A percentile compares a stretch with the other conserved stretches of the same genome.
Conservation (phyloP, 2,113 vertebrate species). For the Micronycteris hirsuta region DNA sequence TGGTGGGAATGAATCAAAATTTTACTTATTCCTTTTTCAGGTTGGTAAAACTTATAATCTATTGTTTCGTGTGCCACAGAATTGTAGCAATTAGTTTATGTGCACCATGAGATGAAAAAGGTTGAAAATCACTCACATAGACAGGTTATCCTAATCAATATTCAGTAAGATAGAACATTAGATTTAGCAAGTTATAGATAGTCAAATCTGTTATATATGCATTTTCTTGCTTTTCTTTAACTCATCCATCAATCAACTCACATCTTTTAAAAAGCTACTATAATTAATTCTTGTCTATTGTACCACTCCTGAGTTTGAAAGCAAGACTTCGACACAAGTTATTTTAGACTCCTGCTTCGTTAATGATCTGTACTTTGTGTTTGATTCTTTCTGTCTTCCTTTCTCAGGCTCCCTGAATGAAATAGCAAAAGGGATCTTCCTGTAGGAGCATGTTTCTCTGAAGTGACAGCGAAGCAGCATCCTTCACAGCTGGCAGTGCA, state of each 20-base stretch:
- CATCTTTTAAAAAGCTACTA: neutral
- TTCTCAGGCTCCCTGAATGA: neutral
- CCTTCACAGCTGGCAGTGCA: conserved; percentile 61
- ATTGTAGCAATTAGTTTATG: neutral
- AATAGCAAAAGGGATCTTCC: conserved; percentile 34
- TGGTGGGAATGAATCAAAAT: neutral
- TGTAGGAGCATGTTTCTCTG: conserved; percentile 35
- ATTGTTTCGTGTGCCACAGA: neutral
- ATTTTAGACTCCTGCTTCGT: neutral
- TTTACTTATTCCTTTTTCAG: neutral
- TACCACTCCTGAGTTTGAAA: neutral
- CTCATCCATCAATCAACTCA: neutral
- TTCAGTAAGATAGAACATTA: neutral
- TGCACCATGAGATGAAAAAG: neutral
- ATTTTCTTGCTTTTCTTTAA: neutral
- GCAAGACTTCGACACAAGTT: neutral
- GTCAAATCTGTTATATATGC: neutral
- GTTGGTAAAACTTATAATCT: neutral
- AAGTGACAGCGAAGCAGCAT: conserved; percentile 51
- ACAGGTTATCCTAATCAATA: neutral
- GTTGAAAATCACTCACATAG: neutral
- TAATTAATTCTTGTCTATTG: neutral
- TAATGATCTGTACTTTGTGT: neutral
- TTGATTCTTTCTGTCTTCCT: conserved; percentile 24
- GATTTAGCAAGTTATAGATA: neutral